Conservation (phyloP, 2,888 invertebrate species). For the Brachyptera risi region DNA sequence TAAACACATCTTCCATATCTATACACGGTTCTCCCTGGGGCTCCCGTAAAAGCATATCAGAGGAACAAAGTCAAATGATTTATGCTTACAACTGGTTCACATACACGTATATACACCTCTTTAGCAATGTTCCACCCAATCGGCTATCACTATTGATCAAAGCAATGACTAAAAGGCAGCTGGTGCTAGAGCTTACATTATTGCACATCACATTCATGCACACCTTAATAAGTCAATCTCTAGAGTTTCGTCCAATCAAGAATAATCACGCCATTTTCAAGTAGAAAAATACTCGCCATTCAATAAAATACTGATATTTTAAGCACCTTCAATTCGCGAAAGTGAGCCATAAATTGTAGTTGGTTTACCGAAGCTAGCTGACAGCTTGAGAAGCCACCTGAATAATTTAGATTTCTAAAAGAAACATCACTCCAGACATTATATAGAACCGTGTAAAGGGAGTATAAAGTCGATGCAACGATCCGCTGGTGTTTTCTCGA, state of each 20-base stretch:
- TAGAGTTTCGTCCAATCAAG: too few relatives aligned
- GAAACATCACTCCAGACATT: conserved; percentile 4
- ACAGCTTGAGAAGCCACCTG: neutral
- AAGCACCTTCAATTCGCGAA: conserved; percentile 10
- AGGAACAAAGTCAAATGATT: conserved; percentile 12
- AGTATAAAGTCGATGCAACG: too few relatives aligned
- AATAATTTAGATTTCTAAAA: conserved; percentile 12
- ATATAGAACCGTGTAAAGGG: too few relatives aligned
- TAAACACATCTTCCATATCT: conserved; percentile 7
- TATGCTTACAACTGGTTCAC: conserved; percentile 1
- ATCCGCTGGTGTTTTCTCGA: neutral
- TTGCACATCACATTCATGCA: too few relatives aligned
- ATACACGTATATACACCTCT: too few relatives aligned
- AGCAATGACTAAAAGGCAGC: neutral
- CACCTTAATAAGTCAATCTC: too few relatives aligned
- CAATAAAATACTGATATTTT: conserved; percentile 9
- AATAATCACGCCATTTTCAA: too few relatives aligned
- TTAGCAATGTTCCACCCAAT: neutral
- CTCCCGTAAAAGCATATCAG: neutral
- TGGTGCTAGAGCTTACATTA: neutral
- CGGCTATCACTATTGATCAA: neutral
- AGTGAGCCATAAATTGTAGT: conserved; percentile 13
- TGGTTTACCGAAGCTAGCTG: conserved; percentile 3
- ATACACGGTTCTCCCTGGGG: conserved; percentile 3
- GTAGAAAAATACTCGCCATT: neutral